Evolutionary conservation across 2,888 invertebrate genomes (phyloP).

Genomic region (Zygothrica quintamaculata): DNA sequence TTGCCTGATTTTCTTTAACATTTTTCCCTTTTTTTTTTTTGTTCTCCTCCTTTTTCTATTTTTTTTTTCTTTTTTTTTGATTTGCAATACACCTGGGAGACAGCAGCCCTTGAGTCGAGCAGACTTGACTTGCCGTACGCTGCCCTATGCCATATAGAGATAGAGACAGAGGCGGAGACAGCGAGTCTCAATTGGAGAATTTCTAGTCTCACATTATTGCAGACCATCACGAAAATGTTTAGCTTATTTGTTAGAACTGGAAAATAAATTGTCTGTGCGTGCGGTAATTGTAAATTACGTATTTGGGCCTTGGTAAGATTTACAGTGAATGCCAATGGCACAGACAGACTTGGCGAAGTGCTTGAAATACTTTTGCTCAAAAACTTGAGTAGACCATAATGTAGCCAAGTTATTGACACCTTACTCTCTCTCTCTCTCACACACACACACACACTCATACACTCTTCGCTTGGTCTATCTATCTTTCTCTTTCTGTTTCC

Average conservation of each 20-base stretch:
- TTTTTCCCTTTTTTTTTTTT: constrained; percentile 25
- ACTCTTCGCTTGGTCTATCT: no score
- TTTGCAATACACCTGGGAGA: constrained; percentile 84
- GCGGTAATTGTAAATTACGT: constrained; percentile 83
- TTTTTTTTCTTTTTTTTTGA: constrained; percentile 66
- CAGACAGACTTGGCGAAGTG: not conserved
- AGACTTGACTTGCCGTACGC: constrained; percentile 9
- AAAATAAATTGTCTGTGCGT: constrained; percentile 84
- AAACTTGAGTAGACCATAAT: constrained; percentile 14
- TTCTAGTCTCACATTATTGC: constrained; percentile 20
- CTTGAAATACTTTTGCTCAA: not conserved
- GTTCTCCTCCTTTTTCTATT: constrained; percentile 50
- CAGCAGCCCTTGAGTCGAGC: constrained; percentile 10
- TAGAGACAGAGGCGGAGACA: not conserved
- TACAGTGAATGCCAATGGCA: constrained; percentile 2
- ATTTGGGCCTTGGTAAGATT: constrained; percentile 36
- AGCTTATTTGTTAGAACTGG: constrained; percentile 76
- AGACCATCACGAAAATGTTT: constrained; percentile 49
- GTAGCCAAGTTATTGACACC: constrained; percentile 67
- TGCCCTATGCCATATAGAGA: no score
- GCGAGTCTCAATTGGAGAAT: not conserved
- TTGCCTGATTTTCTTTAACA: constrained; percentile 57
- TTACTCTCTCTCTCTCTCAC: constrained; percentile 13
- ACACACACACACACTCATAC: no score
- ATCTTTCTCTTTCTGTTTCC: constrained; percentile 18